These are phyloP conservation scores for Heterodera filipjevi DNA, from an alignment of 2,888 invertebrate species.

Conservation along the genomic window DNA sequence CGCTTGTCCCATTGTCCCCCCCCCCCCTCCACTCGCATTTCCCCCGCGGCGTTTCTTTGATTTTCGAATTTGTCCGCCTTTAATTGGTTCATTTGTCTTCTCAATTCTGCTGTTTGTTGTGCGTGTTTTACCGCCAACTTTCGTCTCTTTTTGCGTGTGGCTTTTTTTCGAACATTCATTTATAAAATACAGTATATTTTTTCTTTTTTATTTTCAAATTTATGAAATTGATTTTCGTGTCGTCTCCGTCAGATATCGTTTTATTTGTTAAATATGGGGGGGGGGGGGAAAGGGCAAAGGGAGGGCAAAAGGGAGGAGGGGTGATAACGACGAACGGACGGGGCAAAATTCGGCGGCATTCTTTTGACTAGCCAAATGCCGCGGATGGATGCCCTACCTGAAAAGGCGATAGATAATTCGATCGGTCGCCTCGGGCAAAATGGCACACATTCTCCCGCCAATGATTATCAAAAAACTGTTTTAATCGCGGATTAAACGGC, in stretches of 20 bases:
- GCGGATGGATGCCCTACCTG: not conserved
- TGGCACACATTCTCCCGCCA: not conserved
- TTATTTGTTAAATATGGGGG: too few relatives aligned
- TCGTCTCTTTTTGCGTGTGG: not conserved
- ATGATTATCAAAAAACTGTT: not conserved
- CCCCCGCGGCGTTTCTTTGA: conserved; percentile 10
- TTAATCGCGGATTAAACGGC: not conserved
- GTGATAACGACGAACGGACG: not conserved
- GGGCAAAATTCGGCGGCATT: conserved; percentile 6
- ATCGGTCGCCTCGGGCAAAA: not conserved
- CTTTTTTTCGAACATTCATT: not conserved
- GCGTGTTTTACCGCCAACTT: not conserved
- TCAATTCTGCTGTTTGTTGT: not conserved
- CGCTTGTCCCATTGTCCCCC: too few relatives aligned
- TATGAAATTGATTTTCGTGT: too few relatives aligned
- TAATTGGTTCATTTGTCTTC: not conserved
- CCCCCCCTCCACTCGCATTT: not conserved
- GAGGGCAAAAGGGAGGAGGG: not conserved
- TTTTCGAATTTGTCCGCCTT: conserved; percentile 1
- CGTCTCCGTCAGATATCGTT: too few relatives aligned
- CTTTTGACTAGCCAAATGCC: not conserved
- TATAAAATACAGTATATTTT: not conserved
- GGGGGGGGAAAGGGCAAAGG: too few relatives aligned
- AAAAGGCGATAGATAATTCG: not conserved
- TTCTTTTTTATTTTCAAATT: not conserved